phyloP scores from a whole-genome alignment of 2,113 vertebrate genomes.

The Oxygymnocypris stewartii region DNA sequence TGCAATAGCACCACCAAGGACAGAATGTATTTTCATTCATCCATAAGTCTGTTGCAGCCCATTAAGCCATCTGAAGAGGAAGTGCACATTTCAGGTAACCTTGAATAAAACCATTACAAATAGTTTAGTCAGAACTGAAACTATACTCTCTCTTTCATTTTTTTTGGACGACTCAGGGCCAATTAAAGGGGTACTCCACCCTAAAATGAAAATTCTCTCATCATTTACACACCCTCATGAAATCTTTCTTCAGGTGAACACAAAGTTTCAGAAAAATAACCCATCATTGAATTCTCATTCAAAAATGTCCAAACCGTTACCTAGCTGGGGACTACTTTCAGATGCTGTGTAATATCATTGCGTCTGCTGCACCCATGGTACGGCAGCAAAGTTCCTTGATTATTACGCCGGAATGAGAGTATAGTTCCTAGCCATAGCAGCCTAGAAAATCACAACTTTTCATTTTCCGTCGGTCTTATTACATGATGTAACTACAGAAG shows the following conservation, averaged over 20 bases:
- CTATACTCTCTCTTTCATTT: neutral
- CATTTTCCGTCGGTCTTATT: no score
- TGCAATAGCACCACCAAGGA: neutral
- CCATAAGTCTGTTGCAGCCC: neutral
- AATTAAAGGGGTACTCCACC: neutral
- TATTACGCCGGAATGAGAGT: no score
- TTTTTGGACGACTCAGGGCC: neutral
- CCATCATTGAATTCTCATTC: no score
- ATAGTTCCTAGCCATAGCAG: no score
- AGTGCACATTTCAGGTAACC: neutral
- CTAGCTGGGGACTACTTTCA: no score
- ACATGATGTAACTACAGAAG: no score
- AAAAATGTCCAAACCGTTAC: no score
- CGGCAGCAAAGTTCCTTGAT: no score
- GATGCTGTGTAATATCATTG: no score
- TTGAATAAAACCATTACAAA: neutral
- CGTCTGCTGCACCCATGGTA: no score
- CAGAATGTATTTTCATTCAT: neutral
- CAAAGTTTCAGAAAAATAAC: neutral
- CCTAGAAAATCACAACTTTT: no score
- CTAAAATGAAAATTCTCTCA: neutral
- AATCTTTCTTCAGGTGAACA: neutral
- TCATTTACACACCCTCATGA: neutral
- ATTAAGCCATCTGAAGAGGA: neutral
- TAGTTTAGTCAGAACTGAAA: neutral